Percentiles rank a stretch among this genome's conserved stretches.
phyloP scores from a whole-genome alignment of 2,888 invertebrate species.

The Pharmacophagus antenor region DNA sequence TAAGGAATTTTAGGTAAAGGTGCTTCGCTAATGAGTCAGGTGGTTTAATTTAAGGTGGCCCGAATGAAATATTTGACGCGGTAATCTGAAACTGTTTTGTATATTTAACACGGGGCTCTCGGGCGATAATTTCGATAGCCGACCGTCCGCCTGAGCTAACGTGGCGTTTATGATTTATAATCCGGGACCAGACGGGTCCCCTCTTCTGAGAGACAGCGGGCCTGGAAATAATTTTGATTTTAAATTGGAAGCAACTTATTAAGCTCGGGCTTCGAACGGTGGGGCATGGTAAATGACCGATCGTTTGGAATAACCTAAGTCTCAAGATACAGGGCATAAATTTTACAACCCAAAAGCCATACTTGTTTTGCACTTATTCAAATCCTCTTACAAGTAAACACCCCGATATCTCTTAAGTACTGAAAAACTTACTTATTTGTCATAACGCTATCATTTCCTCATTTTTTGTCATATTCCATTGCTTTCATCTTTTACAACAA shows the following conservation, averaged over 20 bases:
- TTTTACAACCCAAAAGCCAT: slow-evolving; percentile 3
- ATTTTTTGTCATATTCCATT: too few species aligned
- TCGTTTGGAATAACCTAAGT: slow-evolving; percentile 11
- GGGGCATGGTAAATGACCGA: slow-evolving; percentile 47
- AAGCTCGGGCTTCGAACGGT: slow-evolving; percentile 61
- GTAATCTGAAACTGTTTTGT: slow-evolving; percentile 75
- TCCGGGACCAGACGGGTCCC: slow-evolving; percentile 68
- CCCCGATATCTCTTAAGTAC: too few species aligned
- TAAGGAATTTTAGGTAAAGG: slow-evolving; percentile 33
- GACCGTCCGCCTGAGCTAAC: slow-evolving; percentile 59
- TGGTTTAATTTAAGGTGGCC: slow-evolving; percentile 56
- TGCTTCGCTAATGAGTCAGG: slow-evolving; percentile 55
- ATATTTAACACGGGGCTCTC: slow-evolving; percentile 66
- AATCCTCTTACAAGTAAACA: too few species aligned
- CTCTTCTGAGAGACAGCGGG: slow-evolving; percentile 66
- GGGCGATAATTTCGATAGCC: slow-evolving; percentile 73
- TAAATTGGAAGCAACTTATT: slow-evolving; percentile 75
- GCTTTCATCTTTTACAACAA: too few species aligned
- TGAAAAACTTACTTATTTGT: too few species aligned
- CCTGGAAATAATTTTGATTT: slow-evolving; percentile 72
- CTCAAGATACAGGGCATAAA: slow-evolving; percentile 9
- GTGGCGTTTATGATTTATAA: slow-evolving; percentile 79
- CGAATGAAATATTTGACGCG: slow-evolving; percentile 66
- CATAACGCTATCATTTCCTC: too few species aligned
- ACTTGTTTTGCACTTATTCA: background rate